phyloP scores from a whole-genome alignment of 2,888 invertebrate genomes.

The Deroplatys truncata region DNA sequence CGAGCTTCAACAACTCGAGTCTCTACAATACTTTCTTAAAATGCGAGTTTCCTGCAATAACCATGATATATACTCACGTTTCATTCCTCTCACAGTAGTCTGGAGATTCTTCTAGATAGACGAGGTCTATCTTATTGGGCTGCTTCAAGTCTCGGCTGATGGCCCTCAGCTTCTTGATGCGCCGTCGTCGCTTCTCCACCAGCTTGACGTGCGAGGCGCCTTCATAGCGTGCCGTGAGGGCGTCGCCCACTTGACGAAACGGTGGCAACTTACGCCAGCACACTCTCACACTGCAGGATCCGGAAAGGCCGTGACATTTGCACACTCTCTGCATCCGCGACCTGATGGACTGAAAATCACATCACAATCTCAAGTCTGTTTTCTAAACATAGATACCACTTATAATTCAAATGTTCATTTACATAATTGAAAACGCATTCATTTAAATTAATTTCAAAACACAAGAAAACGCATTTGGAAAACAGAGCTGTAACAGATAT shows the following conservation, averaged over 20 bases:
- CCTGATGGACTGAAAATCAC: conserved; percentile 55
- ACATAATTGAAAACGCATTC: too few species aligned
- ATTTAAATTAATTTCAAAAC: too few species aligned
- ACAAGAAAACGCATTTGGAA: too few species aligned
- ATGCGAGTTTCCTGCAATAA: too few species aligned
- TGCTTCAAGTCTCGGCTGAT: conserved; percentile 74
- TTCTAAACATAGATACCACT: too few species aligned
- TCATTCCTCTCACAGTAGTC: conserved; percentile 86
- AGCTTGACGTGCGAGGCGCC: conserved; percentile 78
- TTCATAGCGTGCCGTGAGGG: conserved; percentile 75
- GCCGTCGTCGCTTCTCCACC: conserved; percentile 48
- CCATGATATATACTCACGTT: conserved; percentile 55
- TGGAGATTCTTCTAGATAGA: conserved; percentile 85
- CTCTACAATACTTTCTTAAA: too few species aligned
- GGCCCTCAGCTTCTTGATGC: conserved; percentile 67
- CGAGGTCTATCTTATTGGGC: conserved; percentile 85
- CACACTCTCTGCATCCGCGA: conserved; percentile 82
- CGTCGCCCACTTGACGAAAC: conserved; percentile 72
- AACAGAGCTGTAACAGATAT: too few species aligned
- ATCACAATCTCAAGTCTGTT: not conserved
- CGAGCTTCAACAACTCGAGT: too few species aligned
- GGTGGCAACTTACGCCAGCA: conserved; percentile 84
- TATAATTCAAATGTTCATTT: too few species aligned
- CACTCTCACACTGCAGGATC: conserved; percentile 84
- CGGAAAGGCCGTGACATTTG: conserved; percentile 92